These are phyloP conservation scores for Leptonema lineaticorne DNA, from an alignment of 1,140 invertebrate genomes.

Conservation along the genomic window DNA sequence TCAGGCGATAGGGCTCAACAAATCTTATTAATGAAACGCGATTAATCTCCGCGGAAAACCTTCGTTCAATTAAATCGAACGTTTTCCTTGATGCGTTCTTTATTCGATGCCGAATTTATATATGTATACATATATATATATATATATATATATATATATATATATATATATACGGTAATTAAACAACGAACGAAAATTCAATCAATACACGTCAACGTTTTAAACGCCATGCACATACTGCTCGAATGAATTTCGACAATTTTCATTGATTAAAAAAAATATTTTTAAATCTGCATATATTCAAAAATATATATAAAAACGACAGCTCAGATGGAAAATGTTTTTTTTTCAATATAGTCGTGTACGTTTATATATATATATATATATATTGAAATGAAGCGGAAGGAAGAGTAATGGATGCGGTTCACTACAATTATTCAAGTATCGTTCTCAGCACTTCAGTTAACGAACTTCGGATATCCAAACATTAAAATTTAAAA, in stretches of 20 bases:
- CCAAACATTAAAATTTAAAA: neutral
- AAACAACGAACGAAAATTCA: slow-evolving; percentile 1
- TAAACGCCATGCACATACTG: neutral
- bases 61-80: slow-evolving; percentile 9
- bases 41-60: slow-evolving; percentile 7
- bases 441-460: neutral
- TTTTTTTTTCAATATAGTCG: too few relatives aligned
- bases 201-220: neutral
- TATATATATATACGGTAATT: too few relatives aligned
- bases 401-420: neutral
- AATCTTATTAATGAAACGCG: slow-evolving; percentile 16
- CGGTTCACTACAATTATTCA: slow-evolving; percentile 9
- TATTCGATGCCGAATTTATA: slow-evolving; percentile 6
- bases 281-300: neutral
- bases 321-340: neutral
- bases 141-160: too few relatives aligned
- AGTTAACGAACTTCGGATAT: neutral
- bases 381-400: neutral
- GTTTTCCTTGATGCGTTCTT: slow-evolving; percentile 1
- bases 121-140: too few relatives aligned
- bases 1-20: neutral
- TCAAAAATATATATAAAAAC: neutral
- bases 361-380: neutral
- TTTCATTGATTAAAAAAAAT: neutral
- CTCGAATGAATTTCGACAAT: neutral